Evolutionary conservation across 2,888 invertebrate species (phyloP).

Genomic region (Ditylenchus weischeri): DNA sequence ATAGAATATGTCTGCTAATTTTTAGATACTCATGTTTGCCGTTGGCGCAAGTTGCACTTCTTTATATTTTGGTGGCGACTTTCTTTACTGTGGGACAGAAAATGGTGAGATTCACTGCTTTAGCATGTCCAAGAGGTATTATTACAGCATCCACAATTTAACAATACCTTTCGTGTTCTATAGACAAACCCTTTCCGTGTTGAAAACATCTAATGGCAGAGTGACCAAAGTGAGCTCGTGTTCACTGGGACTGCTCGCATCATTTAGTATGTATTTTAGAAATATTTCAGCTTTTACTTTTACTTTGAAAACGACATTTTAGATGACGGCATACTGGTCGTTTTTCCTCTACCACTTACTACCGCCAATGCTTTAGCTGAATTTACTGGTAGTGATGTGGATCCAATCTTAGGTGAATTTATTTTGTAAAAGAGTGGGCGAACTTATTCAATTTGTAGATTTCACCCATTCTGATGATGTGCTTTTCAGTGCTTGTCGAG

Average conservation of each 20-base stretch:
- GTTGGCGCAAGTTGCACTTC: too few species aligned
- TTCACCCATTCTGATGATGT: slow-evolving; percentile 66
- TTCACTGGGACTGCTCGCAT: too few species aligned
- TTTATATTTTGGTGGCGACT: too few species aligned
- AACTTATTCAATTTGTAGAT: slow-evolving; percentile 51
- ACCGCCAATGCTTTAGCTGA: slow-evolving; percentile 59
- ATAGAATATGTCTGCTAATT: background rate
- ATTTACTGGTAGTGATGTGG: slow-evolving; percentile 72
- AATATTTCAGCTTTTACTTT: background rate
- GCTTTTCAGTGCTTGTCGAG: slow-evolving; percentile 69
- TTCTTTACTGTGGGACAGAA: too few species aligned
- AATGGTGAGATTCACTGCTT: too few species aligned
- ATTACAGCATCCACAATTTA: background rate
- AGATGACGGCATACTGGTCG: slow-evolving; percentile 3
- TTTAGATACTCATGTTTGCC: background rate
- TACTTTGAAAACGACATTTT: background rate
- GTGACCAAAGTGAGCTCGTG: too few species aligned
- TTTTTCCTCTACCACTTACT: background rate
- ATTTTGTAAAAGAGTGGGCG: too few species aligned
- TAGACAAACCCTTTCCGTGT: background rate
- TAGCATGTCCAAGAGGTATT: too few species aligned
- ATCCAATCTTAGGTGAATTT: slow-evolving; percentile 64
- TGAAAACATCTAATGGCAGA: too few species aligned
- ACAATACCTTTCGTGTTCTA: background rate
- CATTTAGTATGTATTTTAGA: background rate